These are phyloP conservation scores for Acridotheres tristis DNA, from an alignment of 2,797 vertebrate genomes.

Conservation along the genomic window DNA sequence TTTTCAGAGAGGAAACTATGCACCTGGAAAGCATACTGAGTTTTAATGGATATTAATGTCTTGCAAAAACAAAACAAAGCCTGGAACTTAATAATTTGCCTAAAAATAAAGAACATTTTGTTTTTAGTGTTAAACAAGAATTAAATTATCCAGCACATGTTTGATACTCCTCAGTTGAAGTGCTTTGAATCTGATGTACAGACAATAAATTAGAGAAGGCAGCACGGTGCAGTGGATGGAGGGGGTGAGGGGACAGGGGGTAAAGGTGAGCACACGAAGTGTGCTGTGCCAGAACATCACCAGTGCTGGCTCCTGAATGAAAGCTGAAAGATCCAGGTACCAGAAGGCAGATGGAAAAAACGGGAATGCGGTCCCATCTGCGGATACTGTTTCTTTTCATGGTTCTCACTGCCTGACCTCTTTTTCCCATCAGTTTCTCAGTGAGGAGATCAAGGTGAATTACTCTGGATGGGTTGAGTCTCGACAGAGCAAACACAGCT, in stretches of 20 bases:
- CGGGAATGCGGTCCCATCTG: not conserved
- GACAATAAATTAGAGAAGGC: conserved; percentile 27
- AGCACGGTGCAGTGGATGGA: not conserved
- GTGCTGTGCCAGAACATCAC: not conserved
- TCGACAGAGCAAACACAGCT: conserved; percentile 32
- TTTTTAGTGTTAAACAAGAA: conserved; percentile 36
- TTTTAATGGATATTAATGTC: conserved; percentile 43
- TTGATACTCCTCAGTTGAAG: not conserved
- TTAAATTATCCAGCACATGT: conserved; percentile 27
- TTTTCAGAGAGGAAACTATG: conserved; percentile 5
- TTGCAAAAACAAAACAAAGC: conserved; percentile 43
- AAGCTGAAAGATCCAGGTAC: not conserved
- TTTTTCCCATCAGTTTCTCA: conserved; percentile 21
- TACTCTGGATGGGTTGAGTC: conserved; percentile 9
- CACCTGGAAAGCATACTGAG: conserved; percentile 11
- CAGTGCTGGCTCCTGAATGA: accelerated
- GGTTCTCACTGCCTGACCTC: not conserved
- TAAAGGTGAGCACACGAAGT: not conserved
- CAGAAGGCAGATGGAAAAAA: not conserved
- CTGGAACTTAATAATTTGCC: conserved; percentile 29
- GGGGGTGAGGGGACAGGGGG: not conserved
- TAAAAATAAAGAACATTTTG: conserved; percentile 27
- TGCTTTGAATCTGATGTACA: not conserved
- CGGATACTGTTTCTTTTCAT: not conserved
- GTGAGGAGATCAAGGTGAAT: conserved; percentile 31